phyloP scores from a whole-genome alignment of 2,888 invertebrate genomes.

The Philonicus albiceps region DNA sequence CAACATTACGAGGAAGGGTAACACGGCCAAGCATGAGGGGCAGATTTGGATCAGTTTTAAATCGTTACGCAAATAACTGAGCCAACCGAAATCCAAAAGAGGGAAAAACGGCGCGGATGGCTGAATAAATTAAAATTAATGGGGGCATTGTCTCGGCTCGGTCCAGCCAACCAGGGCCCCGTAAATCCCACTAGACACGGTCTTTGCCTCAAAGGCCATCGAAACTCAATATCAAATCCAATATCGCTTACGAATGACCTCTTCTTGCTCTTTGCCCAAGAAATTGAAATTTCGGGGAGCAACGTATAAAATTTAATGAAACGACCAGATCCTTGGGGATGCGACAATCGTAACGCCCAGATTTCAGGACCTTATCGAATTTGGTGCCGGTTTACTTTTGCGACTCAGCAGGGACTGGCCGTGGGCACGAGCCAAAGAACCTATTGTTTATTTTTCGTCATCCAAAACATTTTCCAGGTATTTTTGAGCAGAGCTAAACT shows the following conservation, averaged over 20 bases:
- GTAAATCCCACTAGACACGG: neutral
- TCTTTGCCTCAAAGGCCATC: neutral
- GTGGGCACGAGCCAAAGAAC: neutral
- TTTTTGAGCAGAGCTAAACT: neutral
- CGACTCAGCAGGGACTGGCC: neutral
- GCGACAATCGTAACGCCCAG: neutral
- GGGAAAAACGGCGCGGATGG: neutral
- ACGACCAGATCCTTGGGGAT: neutral
- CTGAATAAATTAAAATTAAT: conserved; percentile 20
- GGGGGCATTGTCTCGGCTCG: neutral
- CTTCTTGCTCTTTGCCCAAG: conserved; percentile 5
- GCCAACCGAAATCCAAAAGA: neutral
- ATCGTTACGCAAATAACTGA: conserved; percentile 2
- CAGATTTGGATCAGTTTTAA: conserved; percentile 7
- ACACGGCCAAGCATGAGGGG: neutral
- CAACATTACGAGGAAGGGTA: neutral
- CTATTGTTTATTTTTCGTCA: neutral
- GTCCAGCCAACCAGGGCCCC: neutral
- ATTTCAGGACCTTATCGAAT: neutral
- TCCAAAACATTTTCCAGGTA: neutral
- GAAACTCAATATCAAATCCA: neutral
- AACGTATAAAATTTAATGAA: conserved; percentile 13
- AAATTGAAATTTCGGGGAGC: neutral
- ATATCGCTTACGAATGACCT: neutral
- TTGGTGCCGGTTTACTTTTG: neutral